Base-by-base conservation (phyloP, 2,888 invertebrate genomes). In the Chrysotoxum bicinctum region DNA sequence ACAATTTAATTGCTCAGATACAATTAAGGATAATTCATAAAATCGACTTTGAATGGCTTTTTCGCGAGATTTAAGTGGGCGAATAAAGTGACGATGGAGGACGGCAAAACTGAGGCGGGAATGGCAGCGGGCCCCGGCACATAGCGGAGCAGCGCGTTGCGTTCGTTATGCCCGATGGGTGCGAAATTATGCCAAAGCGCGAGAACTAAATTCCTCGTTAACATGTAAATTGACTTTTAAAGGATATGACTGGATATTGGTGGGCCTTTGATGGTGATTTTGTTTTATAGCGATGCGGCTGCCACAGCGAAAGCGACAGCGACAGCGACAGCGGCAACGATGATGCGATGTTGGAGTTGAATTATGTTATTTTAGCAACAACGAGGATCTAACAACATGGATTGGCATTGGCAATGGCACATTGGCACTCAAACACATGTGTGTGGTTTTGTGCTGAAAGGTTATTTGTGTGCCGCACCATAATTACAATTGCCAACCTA, bases 191-290 rank as follows among this genome's bases (percentile, higher is more conserved):
- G 81, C 76, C 81, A 85, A 81, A 85, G 81, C 85, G 85, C 85
- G 85, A 85, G 81, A 85, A 85, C 87, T 87, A 87, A 87, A 87
- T 87, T 87, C 87, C 87, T 87, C 87, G 87, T 87, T 87, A 87
- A 87, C 87, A 87, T 87, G 87, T 87, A 87, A 87, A 87, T 87
- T 87, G 87, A 87, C 87, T 87, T 84, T 84, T 70, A 87, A 85
- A 85, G 85, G 85, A 85, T 77, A 81, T 85, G 85, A 6, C 14
- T 43, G 19, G 66, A 64, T 81, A 62, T 62, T 64, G 26, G 64
- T 77, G 58, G 77, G 82, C 82, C 82, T 83, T 83, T 83, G 78
- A 83, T 83, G 82, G 68, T 73, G 77, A 60, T 78, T 73, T 69
- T 56, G 16, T 69, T 56, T 69, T 26, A 30, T 16, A 26, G 23